A percentile compares a stretch with the other conserved stretches of the same genome.
Evolutionary conservation across 2,113 vertebrate species (phyloP).

Genomic region (Ptilonorhynchus violaceus): DNA sequence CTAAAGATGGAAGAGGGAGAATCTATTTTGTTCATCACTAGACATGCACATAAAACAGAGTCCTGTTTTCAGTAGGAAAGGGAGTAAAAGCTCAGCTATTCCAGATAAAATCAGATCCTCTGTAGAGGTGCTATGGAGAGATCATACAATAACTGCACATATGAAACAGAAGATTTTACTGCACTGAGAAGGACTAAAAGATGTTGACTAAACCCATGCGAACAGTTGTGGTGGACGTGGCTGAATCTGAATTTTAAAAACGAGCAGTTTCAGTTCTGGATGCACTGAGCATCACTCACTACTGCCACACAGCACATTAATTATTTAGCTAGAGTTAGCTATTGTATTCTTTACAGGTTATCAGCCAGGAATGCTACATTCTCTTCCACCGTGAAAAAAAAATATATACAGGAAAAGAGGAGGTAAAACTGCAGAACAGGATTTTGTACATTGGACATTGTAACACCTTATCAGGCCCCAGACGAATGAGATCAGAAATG

Average conservation of each 20-base stretch:
- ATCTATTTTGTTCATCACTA: neutral
- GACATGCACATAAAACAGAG: neutral
- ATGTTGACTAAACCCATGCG: neutral
- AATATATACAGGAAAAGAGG: neutral
- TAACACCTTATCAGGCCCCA: slow-evolving; percentile 52
- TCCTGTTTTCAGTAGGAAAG: neutral
- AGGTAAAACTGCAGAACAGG: neutral
- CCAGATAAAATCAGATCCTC: neutral
- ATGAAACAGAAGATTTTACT: neutral
- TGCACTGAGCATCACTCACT: neutral
- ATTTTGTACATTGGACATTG: slow-evolving; percentile 14
- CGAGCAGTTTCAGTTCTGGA: neutral
- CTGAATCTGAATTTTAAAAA: neutral
- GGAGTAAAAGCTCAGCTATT: neutral
- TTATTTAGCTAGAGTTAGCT: neutral
- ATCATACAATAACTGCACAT: neutral
- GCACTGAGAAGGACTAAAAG: neutral
- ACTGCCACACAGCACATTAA: neutral
- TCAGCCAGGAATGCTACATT: slow-evolving; percentile 6
- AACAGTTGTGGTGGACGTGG: neutral
- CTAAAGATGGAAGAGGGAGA: neutral
- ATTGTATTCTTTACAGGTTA: neutral
- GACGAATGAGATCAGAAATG: slow-evolving; percentile 38
- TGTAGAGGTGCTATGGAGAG: neutral
- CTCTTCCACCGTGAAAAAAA: neutral